Percentiles rank a stretch among this genome's conserved stretches.
phyloP scores from a whole-genome alignment of 2,113 vertebrate species.

The Anhinga anhinga region DNA sequence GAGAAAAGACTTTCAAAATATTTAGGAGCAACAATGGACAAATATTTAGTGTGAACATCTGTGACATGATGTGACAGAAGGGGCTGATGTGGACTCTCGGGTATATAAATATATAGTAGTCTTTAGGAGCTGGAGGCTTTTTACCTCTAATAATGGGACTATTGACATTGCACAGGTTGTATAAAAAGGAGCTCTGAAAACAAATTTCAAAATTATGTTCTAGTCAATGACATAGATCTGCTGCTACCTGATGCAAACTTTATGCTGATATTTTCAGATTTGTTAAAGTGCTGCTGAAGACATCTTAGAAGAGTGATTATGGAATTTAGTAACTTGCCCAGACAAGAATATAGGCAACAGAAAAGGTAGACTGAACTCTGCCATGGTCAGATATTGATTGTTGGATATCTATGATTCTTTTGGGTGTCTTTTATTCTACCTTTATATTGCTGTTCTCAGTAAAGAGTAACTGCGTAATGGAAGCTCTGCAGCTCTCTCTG shows the following conservation, averaged over 20 bases:
- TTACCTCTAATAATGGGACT: neutral
- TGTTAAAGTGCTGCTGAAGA: neutral
- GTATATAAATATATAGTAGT: neutral
- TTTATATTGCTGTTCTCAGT: neutral
- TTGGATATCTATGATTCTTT: neutral
- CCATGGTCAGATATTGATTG: neutral
- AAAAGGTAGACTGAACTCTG: neutral
- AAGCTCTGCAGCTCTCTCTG: neutral
- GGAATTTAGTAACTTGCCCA: neutral
- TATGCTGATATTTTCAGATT: neutral
- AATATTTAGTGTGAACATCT: neutral
- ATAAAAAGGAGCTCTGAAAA: neutral
- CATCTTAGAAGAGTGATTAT: neutral
- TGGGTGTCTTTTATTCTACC: neutral
- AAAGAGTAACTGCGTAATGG: neutral
- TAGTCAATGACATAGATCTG: neutral
- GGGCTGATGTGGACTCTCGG: neutral
- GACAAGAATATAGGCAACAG: neutral
- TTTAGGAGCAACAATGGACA: neutral
- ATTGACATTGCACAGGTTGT: neutral
- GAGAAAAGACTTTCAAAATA: neutral
- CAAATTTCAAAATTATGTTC: neutral
- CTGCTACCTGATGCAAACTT: neutral
- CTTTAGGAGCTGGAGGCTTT: neutral
- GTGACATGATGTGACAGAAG: neutral